These are phyloP conservation scores for Ia io DNA, from an alignment of 2,113 vertebrate species.

Conservation along the genomic window DNA sequence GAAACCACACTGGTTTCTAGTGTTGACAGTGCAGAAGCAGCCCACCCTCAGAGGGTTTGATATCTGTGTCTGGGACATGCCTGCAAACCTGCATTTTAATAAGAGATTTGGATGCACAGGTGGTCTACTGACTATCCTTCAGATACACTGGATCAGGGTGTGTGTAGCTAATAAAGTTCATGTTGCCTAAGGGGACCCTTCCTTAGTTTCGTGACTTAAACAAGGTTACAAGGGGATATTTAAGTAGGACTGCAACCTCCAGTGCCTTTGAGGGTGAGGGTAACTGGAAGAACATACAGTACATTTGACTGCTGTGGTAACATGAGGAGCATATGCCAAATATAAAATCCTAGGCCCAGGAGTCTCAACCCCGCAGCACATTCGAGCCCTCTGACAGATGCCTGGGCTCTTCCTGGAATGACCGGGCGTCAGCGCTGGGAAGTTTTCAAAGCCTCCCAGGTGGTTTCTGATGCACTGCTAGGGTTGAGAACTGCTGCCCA, in stretches of 20 bases:
- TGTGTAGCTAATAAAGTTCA: neutral
- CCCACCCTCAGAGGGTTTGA: neutral
- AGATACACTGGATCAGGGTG: neutral
- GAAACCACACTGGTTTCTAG: neutral
- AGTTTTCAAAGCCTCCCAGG: neutral
- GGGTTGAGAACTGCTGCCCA: neutral
- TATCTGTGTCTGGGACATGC: neutral
- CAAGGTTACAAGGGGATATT: neutral
- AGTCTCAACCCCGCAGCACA: neutral
- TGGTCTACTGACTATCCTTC: neutral
- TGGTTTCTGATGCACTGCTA: neutral
- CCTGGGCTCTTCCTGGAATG: neutral
- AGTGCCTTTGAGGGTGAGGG: neutral
- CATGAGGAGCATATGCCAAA: neutral
- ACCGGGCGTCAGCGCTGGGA: neutral
- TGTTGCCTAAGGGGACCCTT: neutral
- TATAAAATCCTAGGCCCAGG: neutral
- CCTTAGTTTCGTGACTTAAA: neutral
- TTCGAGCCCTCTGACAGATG: neutral
- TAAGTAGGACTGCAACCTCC: neutral
- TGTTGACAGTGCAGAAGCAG: neutral
- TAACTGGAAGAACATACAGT: neutral
- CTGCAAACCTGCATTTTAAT: neutral
- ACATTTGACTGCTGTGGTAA: slow-evolving; percentile 8
- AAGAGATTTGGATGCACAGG: neutral